phyloP scores from a whole-genome alignment of 2,797 vertebrate genomes.

The Neoniphon sammara region DNA sequence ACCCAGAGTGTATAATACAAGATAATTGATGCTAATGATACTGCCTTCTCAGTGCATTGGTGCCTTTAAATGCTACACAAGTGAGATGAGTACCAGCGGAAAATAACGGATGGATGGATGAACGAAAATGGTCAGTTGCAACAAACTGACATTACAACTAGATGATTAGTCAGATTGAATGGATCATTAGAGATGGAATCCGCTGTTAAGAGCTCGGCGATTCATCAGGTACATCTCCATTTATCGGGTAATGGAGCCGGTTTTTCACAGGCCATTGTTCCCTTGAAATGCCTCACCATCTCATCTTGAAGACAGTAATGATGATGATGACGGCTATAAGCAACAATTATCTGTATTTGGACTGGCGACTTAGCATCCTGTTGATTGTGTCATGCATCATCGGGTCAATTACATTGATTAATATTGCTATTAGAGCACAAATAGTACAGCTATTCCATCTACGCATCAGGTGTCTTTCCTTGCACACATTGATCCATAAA shows the following conservation, averaged over 20 bases:
- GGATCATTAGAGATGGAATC: constrained; percentile 44
- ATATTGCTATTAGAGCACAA: neutral
- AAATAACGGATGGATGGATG: constrained; percentile 27
- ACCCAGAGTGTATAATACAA: neutral
- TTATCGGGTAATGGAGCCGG: constrained; percentile 22
- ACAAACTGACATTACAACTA: constrained; percentile 29
- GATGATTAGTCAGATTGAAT: constrained; percentile 50
- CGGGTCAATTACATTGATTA: constrained; percentile 1
- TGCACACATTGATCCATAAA: neutral
- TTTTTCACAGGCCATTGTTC: constrained; percentile 33
- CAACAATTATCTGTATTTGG: constrained; percentile 8
- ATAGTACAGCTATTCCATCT: neutral
- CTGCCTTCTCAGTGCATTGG: neutral
- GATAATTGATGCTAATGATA: neutral
- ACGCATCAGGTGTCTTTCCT: neutral
- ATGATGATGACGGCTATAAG: constrained; percentile 1
- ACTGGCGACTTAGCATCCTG: constrained; percentile 13
- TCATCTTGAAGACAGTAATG: constrained; percentile 12
- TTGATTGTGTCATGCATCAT: constrained; percentile 11
- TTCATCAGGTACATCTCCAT: constrained; percentile 42
- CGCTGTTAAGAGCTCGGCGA: constrained; percentile 43
- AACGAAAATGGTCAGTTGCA: constrained; percentile 1
- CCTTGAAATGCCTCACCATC: constrained; percentile 9
- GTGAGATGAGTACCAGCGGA: constrained; percentile 11
- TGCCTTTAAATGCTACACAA: constrained; percentile 24